Evolutionary conservation across 92 coral and sea anemone species (phyloP), one percentile per base, ranked within the genome.

Genomic region (Actinostola sp.): DNA sequence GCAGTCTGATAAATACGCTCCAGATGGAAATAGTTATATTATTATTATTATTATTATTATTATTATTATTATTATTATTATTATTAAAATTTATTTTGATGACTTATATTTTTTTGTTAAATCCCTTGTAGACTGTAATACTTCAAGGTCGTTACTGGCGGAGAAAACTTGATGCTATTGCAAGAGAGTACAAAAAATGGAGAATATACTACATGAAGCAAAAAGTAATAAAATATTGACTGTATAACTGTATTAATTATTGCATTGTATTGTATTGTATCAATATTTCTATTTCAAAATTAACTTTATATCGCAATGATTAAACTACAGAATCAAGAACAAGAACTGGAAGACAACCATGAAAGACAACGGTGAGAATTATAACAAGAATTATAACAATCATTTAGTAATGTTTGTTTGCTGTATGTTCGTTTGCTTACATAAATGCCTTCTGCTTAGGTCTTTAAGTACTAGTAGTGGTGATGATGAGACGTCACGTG

Each of bases 91-190:
- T 39, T 7, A 39, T 14, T 7, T 39, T 39, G 45, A 7, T 39
- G 7, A 39, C 45, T 39, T 7, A 62, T 62, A 3, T 24, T 0
- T 28, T 23, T 0, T 44, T 24, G 8, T 14, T 14, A 42, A 42
- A 3, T 58, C 42, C 43, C 43, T 15, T 8, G 7, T 41, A 95
- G 99, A 84, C 97, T 3, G 89, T 88, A 20, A 86, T 95, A 43
- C 86, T 93, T 23, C 97, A 95, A 69, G 99, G 99, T 4, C 88
- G 91, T 8, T 95, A 91, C 70, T 95, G 99, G 99, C 78, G 94
- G 45, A 75, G 97, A 52, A 88, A 89, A 65, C 89, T 95, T n/a
- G 99, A 91, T 55, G 99, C 96, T 34, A 97, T 95, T 19, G 88
- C 99, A 0, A 82, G 92, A 52, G 99, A 95, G 73, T 95, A 95